phyloP scores from a whole-genome alignment of 2,797 vertebrate species.

The Coccyzus lansbergi region DNA sequence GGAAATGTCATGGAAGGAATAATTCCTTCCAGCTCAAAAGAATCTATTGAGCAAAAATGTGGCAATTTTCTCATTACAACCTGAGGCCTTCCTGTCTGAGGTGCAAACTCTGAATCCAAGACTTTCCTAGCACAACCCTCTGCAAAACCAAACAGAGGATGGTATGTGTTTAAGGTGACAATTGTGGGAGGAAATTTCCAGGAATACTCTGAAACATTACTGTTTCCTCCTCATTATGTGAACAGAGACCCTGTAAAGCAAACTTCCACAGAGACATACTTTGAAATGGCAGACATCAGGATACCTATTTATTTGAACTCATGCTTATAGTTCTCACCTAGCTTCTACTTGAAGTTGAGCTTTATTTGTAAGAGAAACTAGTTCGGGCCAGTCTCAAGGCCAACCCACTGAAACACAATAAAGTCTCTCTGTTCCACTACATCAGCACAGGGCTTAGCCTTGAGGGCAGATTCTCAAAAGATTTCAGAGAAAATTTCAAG shows the following conservation, averaged over 20 bases:
- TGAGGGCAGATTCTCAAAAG: background rate
- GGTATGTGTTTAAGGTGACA: background rate
- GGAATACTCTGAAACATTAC: constrained; percentile 9
- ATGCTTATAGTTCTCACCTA: background rate
- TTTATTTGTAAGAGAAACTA: background rate
- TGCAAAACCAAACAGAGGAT: background rate
- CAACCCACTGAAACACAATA: background rate
- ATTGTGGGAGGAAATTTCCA: background rate
- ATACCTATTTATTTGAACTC: background rate
- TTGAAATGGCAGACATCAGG: background rate
- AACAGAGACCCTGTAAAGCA: background rate
- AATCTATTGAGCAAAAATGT: background rate
- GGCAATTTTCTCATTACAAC: background rate
- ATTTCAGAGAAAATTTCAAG: background rate
- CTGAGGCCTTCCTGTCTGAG: background rate
- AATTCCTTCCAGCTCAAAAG: background rate
- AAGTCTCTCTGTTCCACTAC: background rate
- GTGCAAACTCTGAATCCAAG: background rate
- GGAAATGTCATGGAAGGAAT: background rate
- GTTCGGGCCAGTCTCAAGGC: background rate
- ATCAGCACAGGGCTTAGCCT: background rate
- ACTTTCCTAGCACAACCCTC: background rate
- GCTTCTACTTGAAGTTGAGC: background rate
- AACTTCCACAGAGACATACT: background rate
- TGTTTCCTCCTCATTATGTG: background rate